A percentile compares a stretch with the other conserved stretches of the same genome.
Conservation (phyloP, 1,140 invertebrate genomes). For the Bombus superbus region DNA sequence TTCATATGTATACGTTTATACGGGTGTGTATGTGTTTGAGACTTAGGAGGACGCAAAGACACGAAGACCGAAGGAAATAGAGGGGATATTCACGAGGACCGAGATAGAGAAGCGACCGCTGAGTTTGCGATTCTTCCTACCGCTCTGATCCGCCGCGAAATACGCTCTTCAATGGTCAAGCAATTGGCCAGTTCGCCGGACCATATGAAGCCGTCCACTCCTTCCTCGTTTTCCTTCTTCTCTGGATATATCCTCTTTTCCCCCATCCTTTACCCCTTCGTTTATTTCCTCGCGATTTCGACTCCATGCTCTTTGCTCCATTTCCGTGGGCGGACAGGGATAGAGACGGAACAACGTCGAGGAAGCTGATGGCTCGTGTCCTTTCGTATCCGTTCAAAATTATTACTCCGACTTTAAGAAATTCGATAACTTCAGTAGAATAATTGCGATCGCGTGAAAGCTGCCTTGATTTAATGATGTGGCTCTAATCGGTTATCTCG, state of each 20-base stretch:
- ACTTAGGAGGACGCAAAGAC: constrained; percentile 25
- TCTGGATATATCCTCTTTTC: background rate
- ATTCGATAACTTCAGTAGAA: background rate
- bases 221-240: constrained; percentile 39
- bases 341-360: constrained; percentile 11
- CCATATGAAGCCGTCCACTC: constrained; percentile 72
- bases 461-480: too few relatives aligned
- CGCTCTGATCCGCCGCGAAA: constrained; percentile 73
- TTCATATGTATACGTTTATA: constrained; percentile 9
- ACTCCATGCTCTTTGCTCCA: constrained; percentile 57
- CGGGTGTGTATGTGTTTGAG: background rate
- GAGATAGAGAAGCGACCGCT: constrained; percentile 71
- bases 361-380: background rate
- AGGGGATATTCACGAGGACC: constrained; percentile 70
- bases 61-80: constrained; percentile 53
- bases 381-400: background rate
- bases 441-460: too few relatives aligned
- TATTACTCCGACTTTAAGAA: background rate
- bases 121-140: constrained; percentile 73
- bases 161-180: constrained; percentile 77
- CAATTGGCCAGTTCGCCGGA: constrained; percentile 81
- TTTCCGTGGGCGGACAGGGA: constrained; percentile 42
- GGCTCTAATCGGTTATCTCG: too few relatives aligned
- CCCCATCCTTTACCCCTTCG: background rate
- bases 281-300: constrained; percentile 39